Evolutionary conservation across 2,113 vertebrate species (phyloP).

Genomic region (Hydropotes inermis): DNA sequence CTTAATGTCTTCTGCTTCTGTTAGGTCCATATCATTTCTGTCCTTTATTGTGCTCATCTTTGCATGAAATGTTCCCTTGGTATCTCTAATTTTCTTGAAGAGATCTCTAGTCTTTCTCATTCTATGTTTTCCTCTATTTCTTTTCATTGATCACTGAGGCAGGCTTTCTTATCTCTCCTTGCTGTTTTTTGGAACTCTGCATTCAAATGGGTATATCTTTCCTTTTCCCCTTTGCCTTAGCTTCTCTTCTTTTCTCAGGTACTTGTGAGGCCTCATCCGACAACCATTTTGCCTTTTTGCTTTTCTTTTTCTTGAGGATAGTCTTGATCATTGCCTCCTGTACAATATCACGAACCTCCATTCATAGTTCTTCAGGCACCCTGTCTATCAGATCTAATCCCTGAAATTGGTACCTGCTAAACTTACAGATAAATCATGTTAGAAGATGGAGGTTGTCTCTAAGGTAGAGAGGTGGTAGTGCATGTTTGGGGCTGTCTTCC

Average conservation of each 20-base stretch:
- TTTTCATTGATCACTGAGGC: background rate
- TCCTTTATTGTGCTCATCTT: background rate
- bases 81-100: background rate
- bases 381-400: background rate
- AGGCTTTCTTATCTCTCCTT: background rate
- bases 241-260: background rate
- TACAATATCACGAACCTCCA: background rate
- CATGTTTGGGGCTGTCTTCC: background rate
- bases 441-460: background rate
- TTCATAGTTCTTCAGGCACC: background rate
- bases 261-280: background rate
- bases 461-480: background rate
- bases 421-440: background rate
- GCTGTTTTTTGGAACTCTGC: background rate
- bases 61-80: background rate
- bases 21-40: background rate
- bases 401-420: background rate
- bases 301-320: background rate
- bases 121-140: background rate
- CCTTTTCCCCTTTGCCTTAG: background rate
- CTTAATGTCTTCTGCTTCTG: background rate
- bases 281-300: background rate
- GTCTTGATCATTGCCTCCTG: background rate
- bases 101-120: background rate
- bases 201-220: background rate